These are phyloP conservation scores for Prolemur simus DNA, from an alignment of 2,113 vertebrate genomes.

Conservation along the genomic window DNA sequence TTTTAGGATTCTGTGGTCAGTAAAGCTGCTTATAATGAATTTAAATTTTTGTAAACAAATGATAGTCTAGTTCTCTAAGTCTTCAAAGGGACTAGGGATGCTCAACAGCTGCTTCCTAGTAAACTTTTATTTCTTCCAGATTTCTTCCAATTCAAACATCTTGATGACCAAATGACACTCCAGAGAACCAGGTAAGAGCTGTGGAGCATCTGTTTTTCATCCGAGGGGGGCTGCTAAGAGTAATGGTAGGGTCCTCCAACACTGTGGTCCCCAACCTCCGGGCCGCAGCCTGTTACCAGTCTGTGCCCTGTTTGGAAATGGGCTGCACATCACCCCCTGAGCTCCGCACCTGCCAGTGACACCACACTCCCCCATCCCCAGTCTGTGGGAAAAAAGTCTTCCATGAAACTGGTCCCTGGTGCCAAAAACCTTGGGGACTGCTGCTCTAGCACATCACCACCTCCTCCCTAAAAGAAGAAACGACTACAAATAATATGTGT, in stretches of 20 bases:
- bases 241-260: neutral
- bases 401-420: no score
- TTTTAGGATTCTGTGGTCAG: neutral
- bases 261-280: no score
- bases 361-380: no score
- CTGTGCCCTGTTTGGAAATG: no score
- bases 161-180: neutral
- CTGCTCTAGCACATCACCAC: no score
- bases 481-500: neutral
- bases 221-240: neutral
- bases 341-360: no score
- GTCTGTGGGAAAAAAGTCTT: no score
- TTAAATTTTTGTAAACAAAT: neutral
- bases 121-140: neutral
- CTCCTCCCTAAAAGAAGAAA: neutral
- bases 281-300: no score
- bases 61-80: neutral
- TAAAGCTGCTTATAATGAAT: neutral
- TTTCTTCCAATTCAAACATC: neutral
- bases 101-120: neutral
- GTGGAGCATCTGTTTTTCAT: neutral
- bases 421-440: no score
- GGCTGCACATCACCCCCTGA: no score
- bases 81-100: neutral
- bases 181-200: neutral